Base-by-base conservation (phyloP, 2,797 vertebrate genomes). In the Amniataba percoides region DNA sequence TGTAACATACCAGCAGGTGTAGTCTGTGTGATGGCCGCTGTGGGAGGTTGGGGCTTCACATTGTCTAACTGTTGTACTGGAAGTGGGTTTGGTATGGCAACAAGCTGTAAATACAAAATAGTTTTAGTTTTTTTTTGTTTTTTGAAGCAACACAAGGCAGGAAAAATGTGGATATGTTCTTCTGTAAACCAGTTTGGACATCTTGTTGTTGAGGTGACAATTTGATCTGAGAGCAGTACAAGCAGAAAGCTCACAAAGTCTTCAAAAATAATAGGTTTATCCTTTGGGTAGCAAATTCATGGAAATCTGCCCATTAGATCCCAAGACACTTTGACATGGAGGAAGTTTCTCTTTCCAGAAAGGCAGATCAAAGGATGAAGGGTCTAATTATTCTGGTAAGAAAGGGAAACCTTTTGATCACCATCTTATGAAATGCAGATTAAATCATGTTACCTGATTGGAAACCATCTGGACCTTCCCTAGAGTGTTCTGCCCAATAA, bases 401-500 rank as follows among this genome's bases (percentile, higher is more conserved):
- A 56, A 34, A 25, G 23, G 8, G 43, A 40, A 13, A 45, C 0
- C 3, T 13, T 34, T 58, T 49, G 21, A 55, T 34, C 3, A 2
- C 31, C 5, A 69, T 15, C 5, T n/a, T 52, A 62, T 5, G 1
- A 62, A 27, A 9, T 52, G 48, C 48, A 78, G 6, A 70, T 53
- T 3, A 73, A 51, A 27, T 51, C 1, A 40, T 21, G 23, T 92
- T 95, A 99, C 98, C 96, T 97, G 97, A 85, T 95, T 96, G 66
- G 97, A 89, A 73, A 97, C 82, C 82, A 97, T 90, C 25, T 97
- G 90, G 81, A 99, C 95, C 0, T 95, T 92, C 58, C 94, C 96
- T 78, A 95, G 86, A 13, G 88, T 93, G 71, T 92, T 95, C 63
- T 96, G 97, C 61, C 97, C 97, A 63, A 98, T 92, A 16, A 99